phyloP scores from a whole-genome alignment of 2,113 vertebrate species.

The Peromyscus polionotus region DNA sequence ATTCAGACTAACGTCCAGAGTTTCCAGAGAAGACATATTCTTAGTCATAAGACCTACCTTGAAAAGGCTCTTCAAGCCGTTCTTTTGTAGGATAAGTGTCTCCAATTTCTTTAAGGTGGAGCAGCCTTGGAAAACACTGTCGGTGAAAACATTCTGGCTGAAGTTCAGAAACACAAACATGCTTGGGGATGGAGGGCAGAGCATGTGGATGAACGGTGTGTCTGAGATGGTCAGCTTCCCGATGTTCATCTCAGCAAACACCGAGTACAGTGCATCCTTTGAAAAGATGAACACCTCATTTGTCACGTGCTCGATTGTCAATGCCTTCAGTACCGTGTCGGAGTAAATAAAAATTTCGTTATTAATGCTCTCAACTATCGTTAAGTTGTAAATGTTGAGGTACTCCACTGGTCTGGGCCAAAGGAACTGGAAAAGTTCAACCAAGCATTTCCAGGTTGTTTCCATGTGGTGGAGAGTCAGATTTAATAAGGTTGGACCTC shows the following conservation, averaged over 20 bases:
- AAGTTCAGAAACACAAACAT: slow-evolving; percentile 89
- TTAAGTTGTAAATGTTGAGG: slow-evolving; percentile 85
- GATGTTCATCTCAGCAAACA: slow-evolving; percentile 91
- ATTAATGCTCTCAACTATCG: not conserved
- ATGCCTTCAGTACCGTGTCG: slow-evolving; percentile 80
- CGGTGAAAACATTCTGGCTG: slow-evolving; percentile 90
- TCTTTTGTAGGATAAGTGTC: slow-evolving; percentile 87
- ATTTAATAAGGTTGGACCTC: slow-evolving; percentile 76
- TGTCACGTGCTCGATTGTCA: slow-evolving; percentile 79
- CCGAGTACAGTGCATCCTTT: slow-evolving; percentile 87
- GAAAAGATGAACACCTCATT: slow-evolving; percentile 87
- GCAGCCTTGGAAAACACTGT: slow-evolving; percentile 91
- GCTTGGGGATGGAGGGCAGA: slow-evolving; percentile 89
- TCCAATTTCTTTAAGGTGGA: slow-evolving; percentile 86
- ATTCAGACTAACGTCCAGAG: slow-evolving; percentile 92
- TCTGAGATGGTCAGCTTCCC: slow-evolving; percentile 86
- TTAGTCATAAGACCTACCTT: slow-evolving; percentile 88
- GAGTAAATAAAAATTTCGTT: not conserved
- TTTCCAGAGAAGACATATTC: slow-evolving; percentile 88
- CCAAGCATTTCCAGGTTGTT: slow-evolving; percentile 87
- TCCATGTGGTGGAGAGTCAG: slow-evolving; percentile 85
- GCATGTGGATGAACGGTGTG: slow-evolving; percentile 91
- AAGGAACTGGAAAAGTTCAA: slow-evolving; percentile 80
- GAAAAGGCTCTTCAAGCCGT: slow-evolving; percentile 89
- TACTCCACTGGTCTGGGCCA: slow-evolving; percentile 86